Base-by-base conservation (phyloP, 1,140 invertebrate genomes). In the Colletes gigas region DNA sequence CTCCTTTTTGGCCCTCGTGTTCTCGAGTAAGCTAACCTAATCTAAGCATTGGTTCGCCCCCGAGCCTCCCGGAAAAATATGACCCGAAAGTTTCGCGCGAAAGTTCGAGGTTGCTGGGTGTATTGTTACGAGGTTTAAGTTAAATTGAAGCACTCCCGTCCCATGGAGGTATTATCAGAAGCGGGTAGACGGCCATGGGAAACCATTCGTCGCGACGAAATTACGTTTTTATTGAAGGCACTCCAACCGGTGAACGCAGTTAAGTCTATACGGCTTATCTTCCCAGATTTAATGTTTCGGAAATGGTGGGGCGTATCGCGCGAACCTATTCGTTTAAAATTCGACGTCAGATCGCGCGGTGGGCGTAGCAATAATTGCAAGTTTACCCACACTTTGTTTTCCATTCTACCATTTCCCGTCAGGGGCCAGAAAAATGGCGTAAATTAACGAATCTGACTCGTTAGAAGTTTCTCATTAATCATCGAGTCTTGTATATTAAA, bases 61-160 rank as follows among this genome's bases (percentile, higher is more conserved):
- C 55, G 70, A 59, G 47, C 70, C n/a, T 41, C n/a, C 21, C 41
- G 41, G 59, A 72, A 59, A 60, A 60, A 72, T 72, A 19, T 60
- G 70, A 60, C 41, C 41, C 8, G 19, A 59, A 59, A 59, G 57
- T 59, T 59, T 59, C n/a, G 4, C 55, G 57, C n/a, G 70, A 60
- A 72, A 72, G 70, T 72, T 72, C 39, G 19, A 47, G 14, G 55
- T 60, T n/a, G 15, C 47, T n/a, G 12, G 76, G 62, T 86, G 70
- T 80, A 83, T 82, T 81, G 82, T 82, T 86, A 88, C 70, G 71
- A 84, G 84, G 84, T 88, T 88, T 86, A 87, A 88, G 81, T 86
- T 88, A 88, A 86, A 84, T 84, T 86, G 82, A 81, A 84, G 79
- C 78, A 76, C 78, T 73, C 62, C 77, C 70, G 76, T 73, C 70